A percentile compares a stretch with the other conserved stretches of the same genome.
These are phyloP conservation scores for Semaprochilodus insignis DNA, from an alignment of 2,797 vertebrate species.

Conservation along the genomic window DNA sequence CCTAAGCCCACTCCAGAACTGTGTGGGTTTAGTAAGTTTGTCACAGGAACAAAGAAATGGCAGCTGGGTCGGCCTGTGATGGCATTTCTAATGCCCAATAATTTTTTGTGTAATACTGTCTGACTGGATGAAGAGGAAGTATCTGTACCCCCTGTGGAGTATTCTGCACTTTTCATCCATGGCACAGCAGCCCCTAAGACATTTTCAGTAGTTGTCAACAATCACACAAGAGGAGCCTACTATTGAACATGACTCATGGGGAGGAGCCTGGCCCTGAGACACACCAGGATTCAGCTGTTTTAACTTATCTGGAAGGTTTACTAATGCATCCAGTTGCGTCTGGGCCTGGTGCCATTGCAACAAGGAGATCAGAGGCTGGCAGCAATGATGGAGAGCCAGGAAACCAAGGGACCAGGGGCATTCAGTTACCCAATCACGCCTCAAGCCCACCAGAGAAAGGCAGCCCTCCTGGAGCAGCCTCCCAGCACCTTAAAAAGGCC, in stretches of 20 bases:
- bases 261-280: conserved; percentile 99
- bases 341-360: conserved; percentile 90
- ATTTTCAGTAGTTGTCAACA: conserved; percentile 77
- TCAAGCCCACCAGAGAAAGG: conserved; percentile 79
- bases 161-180: conserved; percentile 67
- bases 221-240: conserved; percentile 80
- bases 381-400: conserved; percentile 87
- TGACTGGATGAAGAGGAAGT: conserved; percentile 54
- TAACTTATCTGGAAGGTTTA: conserved; percentile 99
- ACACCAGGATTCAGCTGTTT: conserved; percentile 99
- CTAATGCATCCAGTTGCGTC: conserved; percentile 99
- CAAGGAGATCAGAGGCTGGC: conserved; percentile 87
- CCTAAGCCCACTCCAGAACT: conserved; percentile 56
- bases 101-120: conserved; percentile 59
- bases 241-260: conserved; percentile 99
- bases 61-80: conserved; percentile 62
- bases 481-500: conserved; percentile 96
- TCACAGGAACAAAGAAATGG: conserved; percentile 65
- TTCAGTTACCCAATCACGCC: conserved; percentile 86
- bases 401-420: conserved; percentile 84
- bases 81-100: conserved; percentile 64
- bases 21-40: conserved; percentile 45
- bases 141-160: conserved; percentile 38
- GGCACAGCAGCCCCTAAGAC: conserved; percentile 66
- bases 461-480: conserved; percentile 84